phyloP scores from a whole-genome alignment of 2,113 vertebrate genomes.

The Calidris pugnax region DNA sequence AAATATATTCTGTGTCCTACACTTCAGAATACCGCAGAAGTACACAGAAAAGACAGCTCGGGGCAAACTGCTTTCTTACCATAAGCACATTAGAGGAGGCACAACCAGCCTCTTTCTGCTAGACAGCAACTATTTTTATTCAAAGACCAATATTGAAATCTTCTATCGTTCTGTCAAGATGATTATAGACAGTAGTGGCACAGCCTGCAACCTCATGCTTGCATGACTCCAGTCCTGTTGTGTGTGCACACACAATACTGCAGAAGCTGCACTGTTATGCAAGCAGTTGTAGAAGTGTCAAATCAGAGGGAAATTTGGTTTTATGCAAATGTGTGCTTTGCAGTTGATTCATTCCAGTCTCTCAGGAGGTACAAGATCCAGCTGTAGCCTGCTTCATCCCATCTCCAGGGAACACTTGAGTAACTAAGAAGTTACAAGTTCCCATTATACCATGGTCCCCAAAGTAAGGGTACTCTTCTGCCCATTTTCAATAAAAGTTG shows the following conservation, averaged over 20 bases:
- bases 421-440: neutral
- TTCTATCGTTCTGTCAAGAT: fast-evolving
- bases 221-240: fast-evolving
- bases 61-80: neutral
- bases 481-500: neutral
- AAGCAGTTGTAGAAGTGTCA: fast-evolving
- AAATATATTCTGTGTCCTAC: neutral
- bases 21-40: neutral
- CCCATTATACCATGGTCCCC: fast-evolving
- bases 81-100: neutral
- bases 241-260: neutral
- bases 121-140: neutral
- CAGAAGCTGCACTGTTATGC: fast-evolving
- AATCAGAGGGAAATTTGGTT: neutral
- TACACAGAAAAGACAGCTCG: neutral
- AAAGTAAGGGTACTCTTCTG: fast-evolving
- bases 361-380: neutral
- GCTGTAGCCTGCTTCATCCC: neutral
- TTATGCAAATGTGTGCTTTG: neutral
- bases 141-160: neutral
- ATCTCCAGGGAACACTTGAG: neutral
- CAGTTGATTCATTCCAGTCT: neutral
- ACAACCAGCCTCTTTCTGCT: neutral
- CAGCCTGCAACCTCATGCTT: neutral
- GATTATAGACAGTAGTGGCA: neutral